phyloP scores from a whole-genome alignment of 2,113 vertebrate species.

The Dasyurus viverrinus region DNA sequence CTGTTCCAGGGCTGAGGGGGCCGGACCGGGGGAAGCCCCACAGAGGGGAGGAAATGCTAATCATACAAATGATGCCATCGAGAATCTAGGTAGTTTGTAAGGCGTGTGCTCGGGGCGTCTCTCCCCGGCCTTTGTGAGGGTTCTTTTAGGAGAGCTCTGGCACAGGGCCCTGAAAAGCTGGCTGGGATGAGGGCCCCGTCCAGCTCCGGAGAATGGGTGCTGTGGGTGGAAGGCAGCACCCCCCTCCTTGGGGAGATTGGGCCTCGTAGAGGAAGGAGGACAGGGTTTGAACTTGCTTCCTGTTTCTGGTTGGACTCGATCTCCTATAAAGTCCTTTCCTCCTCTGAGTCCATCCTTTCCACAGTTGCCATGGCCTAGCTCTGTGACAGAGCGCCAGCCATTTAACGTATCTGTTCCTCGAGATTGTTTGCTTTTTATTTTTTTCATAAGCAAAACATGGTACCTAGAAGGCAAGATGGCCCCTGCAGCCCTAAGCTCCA shows the following conservation, averaged over 20 bases:
- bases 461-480: not conserved
- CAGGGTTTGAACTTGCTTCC: not conserved
- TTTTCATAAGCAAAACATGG: not conserved
- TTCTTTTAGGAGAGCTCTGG: slow-evolving; percentile 30
- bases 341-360: not conserved
- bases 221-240: not conserved
- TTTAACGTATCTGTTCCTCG: not conserved
- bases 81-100: slow-evolving; percentile 74
- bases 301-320: not conserved
- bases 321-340: not conserved
- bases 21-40: slow-evolving; percentile 65
- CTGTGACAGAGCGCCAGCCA: not conserved
- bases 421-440: not conserved
- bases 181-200: not conserved
- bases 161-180: not conserved
- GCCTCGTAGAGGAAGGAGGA: not conserved
- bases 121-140: slow-evolving; percentile 29
- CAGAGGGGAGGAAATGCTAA: slow-evolving; percentile 64
- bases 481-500: slow-evolving; percentile 21
- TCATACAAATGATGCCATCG: slow-evolving; percentile 57
- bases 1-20: slow-evolving; percentile 71
- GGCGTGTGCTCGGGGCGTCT: slow-evolving; percentile 38
- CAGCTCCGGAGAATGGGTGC: not conserved
- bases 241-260: not conserved
- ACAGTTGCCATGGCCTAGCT: not conserved